These are phyloP conservation scores for Merluccius polli DNA, from an alignment of 2,797 vertebrate species.

Conservation along the genomic window DNA sequence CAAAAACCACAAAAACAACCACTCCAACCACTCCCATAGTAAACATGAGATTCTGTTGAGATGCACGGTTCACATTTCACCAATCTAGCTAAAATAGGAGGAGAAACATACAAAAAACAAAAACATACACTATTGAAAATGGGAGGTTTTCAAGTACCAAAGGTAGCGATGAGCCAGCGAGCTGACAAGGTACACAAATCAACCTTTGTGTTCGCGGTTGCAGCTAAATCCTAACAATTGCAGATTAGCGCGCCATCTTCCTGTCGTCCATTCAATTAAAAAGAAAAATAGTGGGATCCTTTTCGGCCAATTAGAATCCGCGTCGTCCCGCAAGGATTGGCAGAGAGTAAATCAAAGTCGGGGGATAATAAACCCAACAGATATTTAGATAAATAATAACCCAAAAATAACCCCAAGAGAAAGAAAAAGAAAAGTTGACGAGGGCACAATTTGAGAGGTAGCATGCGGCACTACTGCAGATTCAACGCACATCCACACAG, in stretches of 20 bases:
- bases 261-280: conserved; percentile 1
- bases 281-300: conserved; percentile 5
- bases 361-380: no score
- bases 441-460: conserved; percentile 53
- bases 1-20: conserved; percentile 7
- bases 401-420: conserved; percentile 13
- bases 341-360: conserved; percentile 27
- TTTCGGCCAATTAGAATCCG: conserved; percentile 30
- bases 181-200: conserved; percentile 17
- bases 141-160: conserved; percentile 26
- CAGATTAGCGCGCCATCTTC: not conserved
- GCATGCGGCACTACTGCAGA: conserved; percentile 57
- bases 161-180: conserved; percentile 37
- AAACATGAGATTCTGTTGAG: conserved; percentile 21
- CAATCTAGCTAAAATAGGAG: conserved; percentile 38
- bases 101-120: not conserved
- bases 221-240: not conserved
- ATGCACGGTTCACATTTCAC: conserved; percentile 14
- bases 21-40: conserved; percentile 17
- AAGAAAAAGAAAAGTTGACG: conserved; percentile 11
- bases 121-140: conserved; percentile 17
- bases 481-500: conserved; percentile 30
- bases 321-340: conserved; percentile 25
- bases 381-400: no score
- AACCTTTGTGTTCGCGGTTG: not conserved